phyloP scores from a whole-genome alignment of 2,113 vertebrate species.

The Holacanthus passer region DNA sequence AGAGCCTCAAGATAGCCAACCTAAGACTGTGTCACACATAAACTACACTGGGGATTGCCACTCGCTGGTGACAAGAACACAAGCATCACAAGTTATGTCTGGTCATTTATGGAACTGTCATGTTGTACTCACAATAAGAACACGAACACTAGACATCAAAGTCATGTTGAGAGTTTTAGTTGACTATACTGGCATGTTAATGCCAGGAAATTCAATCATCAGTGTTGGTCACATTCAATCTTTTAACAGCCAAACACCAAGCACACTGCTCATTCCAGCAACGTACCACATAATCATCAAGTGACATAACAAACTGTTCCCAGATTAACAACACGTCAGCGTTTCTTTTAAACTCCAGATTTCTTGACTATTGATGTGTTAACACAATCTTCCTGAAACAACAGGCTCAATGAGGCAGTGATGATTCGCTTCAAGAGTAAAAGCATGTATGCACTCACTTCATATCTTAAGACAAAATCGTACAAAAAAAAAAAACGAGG shows the following conservation, averaged over 20 bases:
- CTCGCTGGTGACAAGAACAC: constrained; percentile 25
- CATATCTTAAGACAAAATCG: constrained; percentile 8
- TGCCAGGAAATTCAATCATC: neutral
- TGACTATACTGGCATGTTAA: neutral
- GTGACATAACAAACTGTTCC: neutral
- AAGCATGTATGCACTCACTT: neutral
- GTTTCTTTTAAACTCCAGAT: neutral
- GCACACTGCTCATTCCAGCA: neutral
- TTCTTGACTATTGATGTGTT: neutral
- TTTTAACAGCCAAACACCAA: neutral
- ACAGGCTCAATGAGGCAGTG: constrained; percentile 5
- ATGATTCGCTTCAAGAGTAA: neutral
- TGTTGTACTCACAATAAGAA: neutral
- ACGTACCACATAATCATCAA: neutral
- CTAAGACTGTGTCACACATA: constrained; percentile 17
- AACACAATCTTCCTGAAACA: neutral
- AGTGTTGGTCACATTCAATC: neutral
- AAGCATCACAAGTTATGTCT: neutral
- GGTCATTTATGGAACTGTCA: neutral
- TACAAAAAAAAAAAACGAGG: neutral
- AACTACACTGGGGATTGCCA: neutral
- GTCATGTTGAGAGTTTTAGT: neutral
- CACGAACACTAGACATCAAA: neutral
- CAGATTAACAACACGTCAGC: neutral
- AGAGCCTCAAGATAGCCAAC: neutral